Evolutionary conservation across 2,113 vertebrate genomes (phyloP).

Genomic region (Zosterops borbonicus): DNA sequence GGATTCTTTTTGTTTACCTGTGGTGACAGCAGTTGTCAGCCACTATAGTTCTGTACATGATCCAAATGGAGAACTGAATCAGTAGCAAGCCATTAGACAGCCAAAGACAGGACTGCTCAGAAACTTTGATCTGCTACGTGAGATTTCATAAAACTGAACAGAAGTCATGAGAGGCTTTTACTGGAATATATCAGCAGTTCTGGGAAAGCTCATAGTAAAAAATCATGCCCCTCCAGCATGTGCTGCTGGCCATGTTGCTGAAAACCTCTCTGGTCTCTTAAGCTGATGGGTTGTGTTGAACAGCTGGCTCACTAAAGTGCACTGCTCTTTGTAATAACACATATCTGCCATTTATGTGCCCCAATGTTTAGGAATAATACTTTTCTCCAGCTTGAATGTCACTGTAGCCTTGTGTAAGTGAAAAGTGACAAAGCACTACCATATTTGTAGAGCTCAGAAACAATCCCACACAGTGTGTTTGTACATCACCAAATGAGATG

Average conservation of each 20-base stretch:
- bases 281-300: neutral
- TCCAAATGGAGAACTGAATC: neutral
- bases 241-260: neutral
- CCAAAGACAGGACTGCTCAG: neutral
- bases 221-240: neutral
- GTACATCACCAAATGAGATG: neutral
- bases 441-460: neutral
- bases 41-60: neutral
- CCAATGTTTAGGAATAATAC: neutral
- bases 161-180: neutral
- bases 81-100: neutral
- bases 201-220: neutral
- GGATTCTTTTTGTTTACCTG: neutral
- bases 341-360: neutral
- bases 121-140: neutral
- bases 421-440: neutral
- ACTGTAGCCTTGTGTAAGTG: neutral
- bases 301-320: neutral
- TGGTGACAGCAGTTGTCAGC: neutral
- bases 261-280: neutral
- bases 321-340: neutral
- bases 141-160: neutral
- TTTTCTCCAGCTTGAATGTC: neutral
- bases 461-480: neutral
- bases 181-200: neutral